These are phyloP conservation scores for Tigriopus japonicus DNA, from an alignment of 1,140 invertebrate genomes.

Conservation along the genomic window DNA sequence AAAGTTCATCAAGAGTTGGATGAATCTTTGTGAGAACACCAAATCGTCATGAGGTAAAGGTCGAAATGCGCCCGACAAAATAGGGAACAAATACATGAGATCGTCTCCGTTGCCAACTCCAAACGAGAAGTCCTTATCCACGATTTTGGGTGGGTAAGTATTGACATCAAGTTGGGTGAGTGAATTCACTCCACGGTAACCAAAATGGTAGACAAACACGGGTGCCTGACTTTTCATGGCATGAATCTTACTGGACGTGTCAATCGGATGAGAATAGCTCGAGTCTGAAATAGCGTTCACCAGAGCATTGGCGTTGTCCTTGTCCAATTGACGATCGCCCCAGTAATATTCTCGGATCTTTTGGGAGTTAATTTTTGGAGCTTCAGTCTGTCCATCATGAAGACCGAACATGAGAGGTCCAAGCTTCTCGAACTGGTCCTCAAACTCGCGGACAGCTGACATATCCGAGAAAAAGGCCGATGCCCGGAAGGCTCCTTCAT, in stretches of 20 bases:
- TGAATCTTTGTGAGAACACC: conserved; percentile 7
- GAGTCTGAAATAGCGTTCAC: conserved; percentile 8
- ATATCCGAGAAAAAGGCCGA: conserved; percentile 5
- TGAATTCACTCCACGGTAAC: conserved; percentile 4
- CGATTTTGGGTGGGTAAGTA: conserved; percentile 4
- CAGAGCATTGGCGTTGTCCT: background rate
- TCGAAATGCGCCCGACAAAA: background rate
- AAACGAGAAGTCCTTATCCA: background rate
- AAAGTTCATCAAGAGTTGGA: conserved; percentile 1
- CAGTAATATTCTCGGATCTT: conserved; percentile 10
- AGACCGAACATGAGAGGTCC: conserved; percentile 9
- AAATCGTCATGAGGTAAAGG: conserved; percentile 8
- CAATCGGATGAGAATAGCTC: conserved; percentile 7
- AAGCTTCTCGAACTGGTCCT: conserved; percentile 6
- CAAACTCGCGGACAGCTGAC: background rate
- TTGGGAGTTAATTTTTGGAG: conserved; percentile 4
- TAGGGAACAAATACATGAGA: conserved; percentile 9
- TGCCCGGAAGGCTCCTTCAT: conserved; percentile 2
- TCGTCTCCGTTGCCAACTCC: conserved; percentile 9
- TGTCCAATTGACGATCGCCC: background rate
- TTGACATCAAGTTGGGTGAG: background rate
- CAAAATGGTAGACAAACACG: conserved; percentile 13
- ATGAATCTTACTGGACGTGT: conserved; percentile 6
- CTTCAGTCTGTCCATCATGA: conserved; percentile 12
- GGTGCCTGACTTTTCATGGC: conserved; percentile 1